Evolutionary conservation across 2,888 invertebrate species (phyloP).

Genomic region (Carcina quercana): DNA sequence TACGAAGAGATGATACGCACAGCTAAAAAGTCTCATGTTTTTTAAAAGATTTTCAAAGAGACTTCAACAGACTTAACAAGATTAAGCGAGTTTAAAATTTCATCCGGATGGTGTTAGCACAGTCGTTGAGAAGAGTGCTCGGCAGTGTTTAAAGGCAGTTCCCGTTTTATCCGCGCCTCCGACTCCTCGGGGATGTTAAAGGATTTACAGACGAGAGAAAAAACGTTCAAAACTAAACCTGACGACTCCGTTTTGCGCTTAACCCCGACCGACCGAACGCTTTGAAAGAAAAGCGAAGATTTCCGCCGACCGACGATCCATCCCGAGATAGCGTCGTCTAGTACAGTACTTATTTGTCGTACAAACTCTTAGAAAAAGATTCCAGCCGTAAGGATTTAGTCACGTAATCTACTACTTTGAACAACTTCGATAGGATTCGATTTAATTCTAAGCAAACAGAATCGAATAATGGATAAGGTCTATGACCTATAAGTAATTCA

Average conservation of each 20-base stretch:
- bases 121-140: slow-evolving; percentile 35
- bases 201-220: slow-evolving; percentile 49
- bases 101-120: slow-evolving; percentile 38
- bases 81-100: slow-evolving; percentile 48
- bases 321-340: slow-evolving; percentile 27
- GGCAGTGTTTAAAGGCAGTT: slow-evolving; percentile 47
- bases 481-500: slow-evolving; percentile 71
- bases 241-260: slow-evolving; percentile 26
- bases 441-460: slow-evolving; percentile 36
- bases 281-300: slow-evolving; percentile 33
- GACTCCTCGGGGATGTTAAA: slow-evolving; percentile 45
- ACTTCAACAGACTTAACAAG: slow-evolving; percentile 10
- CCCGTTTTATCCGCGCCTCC: slow-evolving; percentile 39
- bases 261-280: slow-evolving; percentile 18
- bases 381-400: slow-evolving; percentile 17
- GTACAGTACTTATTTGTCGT: slow-evolving; percentile 40
- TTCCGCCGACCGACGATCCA: slow-evolving; percentile 30
- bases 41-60: slow-evolving; percentile 4
- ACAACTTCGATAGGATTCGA: slow-evolving; percentile 18
- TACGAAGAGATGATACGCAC: no score
- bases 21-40: no score
- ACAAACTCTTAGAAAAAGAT: slow-evolving; percentile 27
- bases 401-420: slow-evolving; percentile 13
- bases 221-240: slow-evolving; percentile 30
- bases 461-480: slow-evolving; percentile 64